These are phyloP conservation scores for Vanessa cardui DNA, from an alignment of 2,888 invertebrate genomes.

Conservation along the genomic window DNA sequence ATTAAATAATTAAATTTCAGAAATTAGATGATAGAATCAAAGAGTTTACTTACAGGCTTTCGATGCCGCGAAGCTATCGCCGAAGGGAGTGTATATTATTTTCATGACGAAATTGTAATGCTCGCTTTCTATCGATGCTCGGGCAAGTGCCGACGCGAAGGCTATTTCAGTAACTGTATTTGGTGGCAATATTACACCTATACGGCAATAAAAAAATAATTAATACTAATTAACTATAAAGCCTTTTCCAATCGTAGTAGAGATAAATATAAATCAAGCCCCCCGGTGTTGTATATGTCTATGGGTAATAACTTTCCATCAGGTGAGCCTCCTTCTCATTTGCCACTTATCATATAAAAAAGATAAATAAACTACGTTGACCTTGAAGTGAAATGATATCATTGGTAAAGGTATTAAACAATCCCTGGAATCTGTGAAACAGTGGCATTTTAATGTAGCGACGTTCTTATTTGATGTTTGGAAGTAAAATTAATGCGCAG, in stretches of 20 bases:
- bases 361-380: too few relatives aligned
- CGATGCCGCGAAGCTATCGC: constrained; percentile 71
- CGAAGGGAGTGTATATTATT: constrained; percentile 59
- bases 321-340: too few relatives aligned
- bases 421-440: too few relatives aligned
- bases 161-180: constrained; percentile 71
- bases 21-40: background rate
- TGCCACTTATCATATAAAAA: too few relatives aligned
- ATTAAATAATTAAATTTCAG: background rate
- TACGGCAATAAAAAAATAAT: constrained; percentile 5
- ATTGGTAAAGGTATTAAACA: too few relatives aligned
- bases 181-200: constrained; percentile 72
- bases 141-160: constrained; percentile 64
- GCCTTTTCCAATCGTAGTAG: background rate
- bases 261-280: too few relatives aligned
- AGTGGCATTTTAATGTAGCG: too few relatives aligned
- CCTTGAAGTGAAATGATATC: too few relatives aligned
- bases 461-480: too few relatives aligned
- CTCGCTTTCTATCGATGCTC: constrained; percentile 74
- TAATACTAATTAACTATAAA: background rate
- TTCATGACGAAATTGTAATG: constrained; percentile 65
- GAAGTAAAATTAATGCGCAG: too few relatives aligned
- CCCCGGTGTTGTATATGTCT: too few relatives aligned
- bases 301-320: too few relatives aligned
- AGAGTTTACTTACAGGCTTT: constrained; percentile 59